Conservation (phyloP, 2,797 vertebrate genomes). For the Danio albolineatus region DNA sequence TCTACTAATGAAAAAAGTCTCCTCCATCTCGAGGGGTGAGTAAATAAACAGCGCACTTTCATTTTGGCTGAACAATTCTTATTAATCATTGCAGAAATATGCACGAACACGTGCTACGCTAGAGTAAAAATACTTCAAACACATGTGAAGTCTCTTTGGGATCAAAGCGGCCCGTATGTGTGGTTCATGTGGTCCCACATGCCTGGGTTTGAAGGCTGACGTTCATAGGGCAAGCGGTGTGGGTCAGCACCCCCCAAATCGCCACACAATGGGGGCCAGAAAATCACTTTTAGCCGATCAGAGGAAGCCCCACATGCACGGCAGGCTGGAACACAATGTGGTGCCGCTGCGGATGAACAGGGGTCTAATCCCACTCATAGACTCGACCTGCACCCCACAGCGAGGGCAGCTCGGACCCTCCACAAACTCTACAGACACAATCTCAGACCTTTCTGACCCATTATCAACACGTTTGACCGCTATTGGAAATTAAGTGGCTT, state of each 20-base stretch:
- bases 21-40: too few relatives aligned
- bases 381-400: constrained; percentile 22
- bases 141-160: not conserved
- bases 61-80: too few relatives aligned
- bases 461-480: constrained; percentile 30
- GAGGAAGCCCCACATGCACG: constrained; percentile 33
- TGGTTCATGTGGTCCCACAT: constrained; percentile 28
- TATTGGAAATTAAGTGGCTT: constrained; percentile 7
- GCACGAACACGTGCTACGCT: not conserved
- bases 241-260: constrained; percentile 39
- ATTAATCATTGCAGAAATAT: too few relatives aligned
- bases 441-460: constrained; percentile 16
- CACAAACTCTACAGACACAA: constrained; percentile 33
- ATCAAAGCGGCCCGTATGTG: constrained; percentile 25
- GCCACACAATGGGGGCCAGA: constrained; percentile 48
- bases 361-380: constrained; percentile 53
- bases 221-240: constrained; percentile 30
- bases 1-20: too few relatives aligned
- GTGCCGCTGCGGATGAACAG: constrained; percentile 40
- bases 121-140: not conserved
- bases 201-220: constrained; percentile 18
- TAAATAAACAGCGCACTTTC: too few relatives aligned
- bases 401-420: constrained; percentile 39
- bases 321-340: constrained; percentile 45
- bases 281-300: constrained; percentile 58